Evolutionary conservation across 1,140 invertebrate species (phyloP), one percentile per base, ranked within the genome.

Genomic region (Homalodisca vitripennis): DNA sequence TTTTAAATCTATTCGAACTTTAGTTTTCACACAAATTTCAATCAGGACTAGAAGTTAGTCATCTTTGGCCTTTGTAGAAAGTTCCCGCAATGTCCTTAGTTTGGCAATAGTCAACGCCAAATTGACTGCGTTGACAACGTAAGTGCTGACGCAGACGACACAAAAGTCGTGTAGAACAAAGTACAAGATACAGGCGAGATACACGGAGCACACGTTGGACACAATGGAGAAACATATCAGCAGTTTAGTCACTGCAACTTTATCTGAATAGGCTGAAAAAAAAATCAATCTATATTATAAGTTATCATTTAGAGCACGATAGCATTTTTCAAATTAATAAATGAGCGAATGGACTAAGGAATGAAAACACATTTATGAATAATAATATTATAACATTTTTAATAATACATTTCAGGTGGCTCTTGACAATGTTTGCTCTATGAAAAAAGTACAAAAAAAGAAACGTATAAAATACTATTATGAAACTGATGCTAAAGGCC

Each of bases 141-240:
- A 97, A 2, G 87, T 92, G 2, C 86, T 81, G 2, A 94, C 81
- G 77, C 94, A 97, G 24, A 96, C 86, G 2, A 96, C 70, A 76
- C 94, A 97, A 51, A 93, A 82, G 76, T 92, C 88, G 24, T 86
- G 77, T 1, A 95, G 77, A 22, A 92, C 81, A 74, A 90, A 88
- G 57, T 86, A 86, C 24, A 96, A 82, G 69, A 96, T 85, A 74
- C 87, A 91, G 0, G 85, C 91, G 47, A 97, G 81, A 75, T 95
- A 96, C n/a, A 91, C 62, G 1, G 91, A 90, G 0, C 82, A 77
- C 0, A 89, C 34, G 70, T 90, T 85, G 0, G 90, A 86, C 0
- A 85, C 3, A 3, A 87, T 73, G 17, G 83, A 80, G 1, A 88
- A 66, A 0, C 82, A 6, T 3, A 92, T 71, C 72, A 89, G 83